Percentiles rank a stretch among this genome's conserved stretches.
phyloP scores from a whole-genome alignment of 2,113 vertebrate species.

The Sinocyclocheilus anophthalmus region DNA sequence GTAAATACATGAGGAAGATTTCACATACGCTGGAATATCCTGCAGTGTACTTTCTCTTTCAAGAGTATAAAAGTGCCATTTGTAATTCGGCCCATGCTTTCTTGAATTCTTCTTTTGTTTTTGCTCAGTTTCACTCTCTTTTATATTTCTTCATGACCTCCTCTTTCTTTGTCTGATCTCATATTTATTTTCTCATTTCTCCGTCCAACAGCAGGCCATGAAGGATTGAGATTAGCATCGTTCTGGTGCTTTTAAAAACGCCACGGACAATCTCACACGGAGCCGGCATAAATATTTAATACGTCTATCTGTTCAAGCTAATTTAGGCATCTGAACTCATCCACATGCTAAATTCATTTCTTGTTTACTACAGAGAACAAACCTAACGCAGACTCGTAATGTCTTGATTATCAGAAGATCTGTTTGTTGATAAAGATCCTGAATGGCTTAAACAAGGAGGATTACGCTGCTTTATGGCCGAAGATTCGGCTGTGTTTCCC shows the following conservation, averaged over 20 bases:
- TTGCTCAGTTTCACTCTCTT: background rate
- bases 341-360: slow-evolving; percentile 25
- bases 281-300: slow-evolving; percentile 41
- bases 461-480: slow-evolving; percentile 34
- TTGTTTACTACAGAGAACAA: slow-evolving; percentile 16
- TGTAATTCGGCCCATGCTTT: background rate
- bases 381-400: slow-evolving; percentile 1
- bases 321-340: slow-evolving; percentile 14
- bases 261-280: slow-evolving; percentile 23
- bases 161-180: background rate
- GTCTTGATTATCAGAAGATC: slow-evolving; percentile 13
- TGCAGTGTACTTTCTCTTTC: background rate
- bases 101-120: background rate
- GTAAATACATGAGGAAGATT: background rate
- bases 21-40: background rate
- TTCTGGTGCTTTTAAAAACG: slow-evolving; percentile 27
- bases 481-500: slow-evolving; percentile 35
- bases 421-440: slow-evolving; percentile 36
- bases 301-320: slow-evolving; percentile 31
- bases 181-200: background rate
- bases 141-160: slow-evolving; percentile 11
- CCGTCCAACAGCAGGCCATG: slow-evolving; percentile 1
- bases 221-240: slow-evolving; percentile 25
- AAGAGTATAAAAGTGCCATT: background rate
- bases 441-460: slow-evolving; percentile 31